Evolutionary conservation across 2,888 invertebrate species (phyloP).

Genomic region (Trissolcus brochymenae): DNA sequence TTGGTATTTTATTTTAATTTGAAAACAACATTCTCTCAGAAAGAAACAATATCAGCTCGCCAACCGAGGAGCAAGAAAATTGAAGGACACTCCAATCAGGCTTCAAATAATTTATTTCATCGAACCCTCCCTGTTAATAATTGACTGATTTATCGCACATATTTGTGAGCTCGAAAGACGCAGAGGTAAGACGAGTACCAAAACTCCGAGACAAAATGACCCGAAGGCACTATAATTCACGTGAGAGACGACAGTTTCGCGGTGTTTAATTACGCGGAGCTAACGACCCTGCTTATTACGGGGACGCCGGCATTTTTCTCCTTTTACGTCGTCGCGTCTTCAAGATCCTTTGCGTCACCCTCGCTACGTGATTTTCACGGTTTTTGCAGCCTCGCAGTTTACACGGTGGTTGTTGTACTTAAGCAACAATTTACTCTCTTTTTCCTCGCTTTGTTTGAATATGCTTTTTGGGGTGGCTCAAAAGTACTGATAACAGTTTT

Average conservation of each 20-base stretch:
- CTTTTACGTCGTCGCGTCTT: slow-evolving; percentile 15
- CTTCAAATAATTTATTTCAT: slow-evolving; percentile 13
- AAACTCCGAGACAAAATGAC: slow-evolving; percentile 18
- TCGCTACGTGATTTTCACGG: slow-evolving; percentile 29
- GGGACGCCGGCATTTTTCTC: slow-evolving; percentile 22
- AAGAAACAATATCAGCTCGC: no score
- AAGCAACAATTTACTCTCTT: no score
- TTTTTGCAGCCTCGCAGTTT: no score
- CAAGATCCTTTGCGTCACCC: slow-evolving; percentile 4
- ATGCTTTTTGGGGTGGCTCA: background rate
- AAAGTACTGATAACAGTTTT: no score
- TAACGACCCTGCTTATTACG: slow-evolving; percentile 38
- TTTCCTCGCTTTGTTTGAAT: background rate
- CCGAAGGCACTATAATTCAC: slow-evolving; percentile 28
- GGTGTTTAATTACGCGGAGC: slow-evolving; percentile 41
- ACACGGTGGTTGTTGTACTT: no score
- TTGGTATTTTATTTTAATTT: no score
- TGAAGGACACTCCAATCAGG: slow-evolving; percentile 1
- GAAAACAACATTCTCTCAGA: no score
- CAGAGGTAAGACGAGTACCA: background rate
- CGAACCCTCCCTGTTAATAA: slow-evolving; percentile 3
- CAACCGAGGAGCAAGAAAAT: no score
- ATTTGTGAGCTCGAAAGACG: slow-evolving; percentile 4
- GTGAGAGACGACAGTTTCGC: slow-evolving; percentile 27
- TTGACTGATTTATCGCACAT: slow-evolving; percentile 7